These are phyloP conservation scores for Dasyornis broadbenti DNA, from an alignment of 2,113 vertebrate genomes.

Conservation along the genomic window DNA sequence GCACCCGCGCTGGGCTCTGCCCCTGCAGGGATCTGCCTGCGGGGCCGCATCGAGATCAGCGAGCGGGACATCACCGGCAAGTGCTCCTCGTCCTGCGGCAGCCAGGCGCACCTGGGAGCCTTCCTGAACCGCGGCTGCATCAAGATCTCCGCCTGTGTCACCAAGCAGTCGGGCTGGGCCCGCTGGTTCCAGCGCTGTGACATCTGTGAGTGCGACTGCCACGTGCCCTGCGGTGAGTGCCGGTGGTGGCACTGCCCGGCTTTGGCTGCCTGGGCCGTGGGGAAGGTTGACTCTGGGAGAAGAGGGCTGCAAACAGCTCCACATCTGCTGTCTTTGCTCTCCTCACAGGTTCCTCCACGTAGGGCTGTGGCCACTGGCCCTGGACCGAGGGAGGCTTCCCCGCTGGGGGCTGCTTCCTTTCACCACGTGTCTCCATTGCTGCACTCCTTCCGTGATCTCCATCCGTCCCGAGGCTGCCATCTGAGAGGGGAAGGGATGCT, in stretches of 20 bases:
- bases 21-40: slow-evolving; percentile 75
- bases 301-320: not conserved
- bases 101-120: slow-evolving; percentile 63
- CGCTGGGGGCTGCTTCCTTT: not conserved
- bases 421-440: accelerated
- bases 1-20: accelerated
- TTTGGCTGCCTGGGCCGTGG: accelerated
- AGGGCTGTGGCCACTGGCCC: not conserved
- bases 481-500: not conserved
- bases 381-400: accelerated
- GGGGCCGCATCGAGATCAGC: slow-evolving; percentile 72
- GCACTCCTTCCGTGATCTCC: accelerated
- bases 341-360: not conserved
- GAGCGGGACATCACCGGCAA: slow-evolving; percentile 71
- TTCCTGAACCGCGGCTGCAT: slow-evolving; percentile 67
- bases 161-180: slow-evolving; percentile 76
- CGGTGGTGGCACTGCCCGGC: accelerated
- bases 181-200: slow-evolving; percentile 76
- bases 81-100: slow-evolving; percentile 74
- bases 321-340: not conserved
- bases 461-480: not conserved
- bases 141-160: slow-evolving; percentile 73
- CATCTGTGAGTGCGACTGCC: slow-evolving; percentile 80
- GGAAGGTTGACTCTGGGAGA: not conserved
- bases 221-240: slow-evolving; percentile 70